Conservation (phyloP, 2,888 invertebrate species). For the Drosophila kambysellisi region DNA sequence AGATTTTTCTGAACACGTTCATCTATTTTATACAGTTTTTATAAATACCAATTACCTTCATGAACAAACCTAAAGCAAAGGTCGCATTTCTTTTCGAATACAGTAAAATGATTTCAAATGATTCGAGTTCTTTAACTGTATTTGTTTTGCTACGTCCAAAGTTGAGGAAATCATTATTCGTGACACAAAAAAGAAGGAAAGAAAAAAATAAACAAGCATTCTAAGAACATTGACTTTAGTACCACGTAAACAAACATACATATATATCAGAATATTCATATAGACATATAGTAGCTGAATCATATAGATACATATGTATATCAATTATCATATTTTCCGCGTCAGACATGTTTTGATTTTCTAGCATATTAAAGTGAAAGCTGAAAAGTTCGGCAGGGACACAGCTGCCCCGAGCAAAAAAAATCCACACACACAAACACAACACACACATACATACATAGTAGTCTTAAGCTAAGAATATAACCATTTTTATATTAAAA, state of each 20-base stretch:
- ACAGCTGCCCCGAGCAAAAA: constrained; percentile 22
- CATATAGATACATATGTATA: constrained; percentile 42
- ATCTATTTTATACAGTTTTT: constrained; percentile 55
- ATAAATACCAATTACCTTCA: constrained; percentile 30
- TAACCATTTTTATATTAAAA: constrained; percentile 77
- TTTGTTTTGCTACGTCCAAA: constrained; percentile 8
- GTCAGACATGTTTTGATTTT: constrained; percentile 53
- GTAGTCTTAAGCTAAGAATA: constrained; percentile 59
- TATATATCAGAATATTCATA: constrained; percentile 40
- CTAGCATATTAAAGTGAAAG: constrained; percentile 40
- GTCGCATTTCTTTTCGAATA: constrained; percentile 4
- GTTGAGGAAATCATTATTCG: constrained; percentile 33
- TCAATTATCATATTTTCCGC: constrained; percentile 47
- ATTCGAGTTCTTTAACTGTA: constrained; percentile 14
- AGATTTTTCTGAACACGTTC: constrained; percentile 49
- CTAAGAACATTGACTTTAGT: constrained; percentile 37
- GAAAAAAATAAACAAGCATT: constrained; percentile 16
- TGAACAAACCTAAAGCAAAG: constrained; percentile 13
- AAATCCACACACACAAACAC: constrained; percentile 24
- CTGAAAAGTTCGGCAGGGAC: constrained; percentile 22
- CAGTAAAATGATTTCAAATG: background rate
- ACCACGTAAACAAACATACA: constrained; percentile 22
- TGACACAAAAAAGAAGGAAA: constrained; percentile 9
- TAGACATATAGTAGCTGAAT: constrained; percentile 69
- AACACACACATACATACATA: constrained; percentile 30